Conservation (phyloP, 1,140 invertebrate species). For the Oryctes rhinoceros region DNA sequence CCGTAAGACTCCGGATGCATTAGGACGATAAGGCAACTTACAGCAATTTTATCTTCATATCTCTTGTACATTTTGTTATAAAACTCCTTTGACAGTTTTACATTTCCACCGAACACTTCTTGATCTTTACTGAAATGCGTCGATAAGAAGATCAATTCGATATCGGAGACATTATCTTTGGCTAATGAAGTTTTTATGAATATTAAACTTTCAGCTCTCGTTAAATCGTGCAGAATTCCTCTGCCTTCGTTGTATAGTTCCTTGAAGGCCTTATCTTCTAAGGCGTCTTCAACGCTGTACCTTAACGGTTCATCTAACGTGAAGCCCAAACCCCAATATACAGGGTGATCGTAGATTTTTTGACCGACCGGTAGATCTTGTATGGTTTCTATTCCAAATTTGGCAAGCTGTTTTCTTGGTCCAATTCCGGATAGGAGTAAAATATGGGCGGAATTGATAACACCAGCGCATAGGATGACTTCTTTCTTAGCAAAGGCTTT, state of each 20-base stretch:
- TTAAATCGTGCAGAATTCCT: background rate
- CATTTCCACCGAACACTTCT: background rate
- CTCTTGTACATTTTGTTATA: background rate
- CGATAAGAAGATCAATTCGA: background rate
- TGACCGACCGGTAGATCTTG: conserved; percentile 64
- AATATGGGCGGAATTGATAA: conserved; percentile 87
- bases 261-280: background rate
- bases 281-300: conserved; percentile 64
- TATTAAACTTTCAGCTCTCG: background rate
- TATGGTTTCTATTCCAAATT: conserved; percentile 58
- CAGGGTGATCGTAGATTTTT: conserved; percentile 70
- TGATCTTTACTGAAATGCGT: background rate
- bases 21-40: background rate
- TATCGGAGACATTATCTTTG: background rate
- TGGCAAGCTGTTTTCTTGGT: conserved; percentile 66
- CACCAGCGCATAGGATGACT: conserved; percentile 84
- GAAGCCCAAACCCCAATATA: conserved; percentile 82
- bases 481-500: conserved; percentile 81
- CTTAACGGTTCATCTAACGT: conserved; percentile 77
- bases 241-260: conserved; percentile 3
- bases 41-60: conserved; percentile 17
- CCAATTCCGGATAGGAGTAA: conserved; percentile 83
- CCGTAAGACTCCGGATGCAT: conserved; percentile 74
- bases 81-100: background rate
- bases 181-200: conserved; percentile 17